A percentile compares a stretch with the other conserved stretches of the same genome.
phyloP scores from a whole-genome alignment of 2,113 vertebrate species.

The Oriolus oriolus region DNA sequence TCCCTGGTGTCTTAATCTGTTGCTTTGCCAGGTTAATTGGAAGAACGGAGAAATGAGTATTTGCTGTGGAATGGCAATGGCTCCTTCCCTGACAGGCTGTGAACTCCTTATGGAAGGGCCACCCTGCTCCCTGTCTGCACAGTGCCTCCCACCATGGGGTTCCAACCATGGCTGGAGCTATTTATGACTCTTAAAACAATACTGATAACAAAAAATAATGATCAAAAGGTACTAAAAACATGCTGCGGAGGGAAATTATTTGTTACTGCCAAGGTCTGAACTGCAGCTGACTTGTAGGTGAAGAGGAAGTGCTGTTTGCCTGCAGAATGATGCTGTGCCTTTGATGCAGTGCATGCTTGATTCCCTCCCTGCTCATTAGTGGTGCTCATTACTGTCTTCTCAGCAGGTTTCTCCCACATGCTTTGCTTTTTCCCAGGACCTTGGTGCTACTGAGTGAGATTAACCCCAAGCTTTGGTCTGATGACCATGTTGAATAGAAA shows the following conservation, averaged over 20 bases:
- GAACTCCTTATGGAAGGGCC: background rate
- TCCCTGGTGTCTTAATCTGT: background rate
- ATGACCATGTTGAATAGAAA: background rate
- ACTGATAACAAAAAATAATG: background rate
- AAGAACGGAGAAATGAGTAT: background rate
- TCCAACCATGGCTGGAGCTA: background rate
- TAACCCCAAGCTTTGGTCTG: conserved; percentile 5
- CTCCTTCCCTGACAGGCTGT: background rate
- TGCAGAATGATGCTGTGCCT: background rate
- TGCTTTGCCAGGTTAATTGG: background rate
- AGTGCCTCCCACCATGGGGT: rapidly evolving
- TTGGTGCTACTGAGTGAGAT: background rate
- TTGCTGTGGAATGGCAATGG: background rate
- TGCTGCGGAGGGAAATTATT: rapidly evolving
- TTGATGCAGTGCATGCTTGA: background rate
- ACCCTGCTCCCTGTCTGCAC: background rate
- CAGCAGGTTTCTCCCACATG: background rate
- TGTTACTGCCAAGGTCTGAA: background rate
- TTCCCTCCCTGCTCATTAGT: conserved; percentile 11
- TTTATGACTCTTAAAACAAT: background rate
- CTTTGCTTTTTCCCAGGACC: conserved; percentile 22
- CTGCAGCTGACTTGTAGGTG: background rate
- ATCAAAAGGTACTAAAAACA: background rate
- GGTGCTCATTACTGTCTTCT: conserved; percentile 3
- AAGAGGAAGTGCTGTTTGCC: background rate